Base-by-base conservation (phyloP, 2,797 vertebrate species). In the Leptoclinus maculatus region DNA sequence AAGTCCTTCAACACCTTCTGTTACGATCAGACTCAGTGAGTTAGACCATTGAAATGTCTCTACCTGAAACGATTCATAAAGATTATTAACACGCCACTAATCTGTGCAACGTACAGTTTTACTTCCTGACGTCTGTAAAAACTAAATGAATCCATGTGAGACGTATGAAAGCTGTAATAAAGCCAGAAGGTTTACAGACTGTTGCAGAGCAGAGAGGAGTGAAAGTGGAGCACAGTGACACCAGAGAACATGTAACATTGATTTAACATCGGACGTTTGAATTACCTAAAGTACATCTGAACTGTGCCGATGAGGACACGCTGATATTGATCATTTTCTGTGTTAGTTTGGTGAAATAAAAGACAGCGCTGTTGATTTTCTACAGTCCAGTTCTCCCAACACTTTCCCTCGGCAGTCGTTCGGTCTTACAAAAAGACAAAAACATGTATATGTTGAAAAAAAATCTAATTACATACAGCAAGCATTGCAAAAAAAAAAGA, bases 391-490 rank as follows among this genome's bases (percentile, higher is more conserved):
- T 51, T 49, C 64, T 68, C 29, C 57, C 66, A 74, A 67, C 47
- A 23, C 39, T 13, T 45, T 63, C 13, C n/a, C 56, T 43, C 21
- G 4, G 62, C 64, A 51, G 16, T 53, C 25, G 21, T 71, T n/a
- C 0, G 39, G 49, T 34, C 83, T 56, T 41, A 58, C 62, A 59
- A 39, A 71, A 58, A 70, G 25, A 78, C 34, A 76, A 66, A 86
- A 81, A 66, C 21, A 38, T 23, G 60, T 51, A 49, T n/a, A 69
- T 11, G 62, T 72, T 54, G n/a, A 32, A 56, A 84, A 63, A 66
- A 82, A 67, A 68, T 21, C 29, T 79, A 83, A 87, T 81, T 67
- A 74, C 81, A 79, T 39, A 53, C 53, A 79, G 80, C 82, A 64
- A 74, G 62, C 74, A 19, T 63, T 59, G 65, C 72, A 70, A 51